Conservation (phyloP, 2,113 vertebrate genomes). For the Brevimyrus niger region DNA sequence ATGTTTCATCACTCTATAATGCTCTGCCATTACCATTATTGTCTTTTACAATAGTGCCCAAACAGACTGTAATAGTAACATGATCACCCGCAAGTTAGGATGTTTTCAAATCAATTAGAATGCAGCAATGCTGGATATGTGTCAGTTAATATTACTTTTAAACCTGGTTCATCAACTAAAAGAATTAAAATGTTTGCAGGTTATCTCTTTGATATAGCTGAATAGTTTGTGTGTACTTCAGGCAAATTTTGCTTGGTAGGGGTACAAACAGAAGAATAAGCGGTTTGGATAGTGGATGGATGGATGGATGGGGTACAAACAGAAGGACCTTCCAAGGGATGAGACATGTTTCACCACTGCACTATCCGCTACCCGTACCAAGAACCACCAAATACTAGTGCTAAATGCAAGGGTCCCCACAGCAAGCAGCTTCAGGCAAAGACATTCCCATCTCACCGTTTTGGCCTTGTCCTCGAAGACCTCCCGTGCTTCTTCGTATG, state of each 20-base stretch:
- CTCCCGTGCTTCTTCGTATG: conserved; percentile 86
- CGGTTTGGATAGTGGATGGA: no score
- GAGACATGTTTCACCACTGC: neutral
- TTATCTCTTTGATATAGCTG: neutral
- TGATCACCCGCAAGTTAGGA: neutral
- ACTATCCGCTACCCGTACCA: neutral
- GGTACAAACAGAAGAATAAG: neutral
- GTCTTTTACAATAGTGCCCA: neutral
- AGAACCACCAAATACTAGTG: neutral
- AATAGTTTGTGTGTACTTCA: neutral
- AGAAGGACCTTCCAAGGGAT: neutral
- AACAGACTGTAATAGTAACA: neutral
- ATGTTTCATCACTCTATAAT: neutral
- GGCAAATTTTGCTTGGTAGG: neutral
- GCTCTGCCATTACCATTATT: neutral
- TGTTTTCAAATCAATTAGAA: neutral
- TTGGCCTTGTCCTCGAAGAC: conserved; percentile 67
- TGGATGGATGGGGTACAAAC: neutral
- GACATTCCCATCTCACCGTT: conserved; percentile 55
- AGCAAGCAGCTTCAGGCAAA: neutral
- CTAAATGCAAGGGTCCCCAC: neutral
- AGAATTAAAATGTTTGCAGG: neutral
- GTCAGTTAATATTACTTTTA: neutral
- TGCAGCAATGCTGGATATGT: neutral
- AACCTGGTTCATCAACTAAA: neutral